phyloP scores from a whole-genome alignment of 2,888 invertebrate genomes.

The Cephus pulcher region DNA sequence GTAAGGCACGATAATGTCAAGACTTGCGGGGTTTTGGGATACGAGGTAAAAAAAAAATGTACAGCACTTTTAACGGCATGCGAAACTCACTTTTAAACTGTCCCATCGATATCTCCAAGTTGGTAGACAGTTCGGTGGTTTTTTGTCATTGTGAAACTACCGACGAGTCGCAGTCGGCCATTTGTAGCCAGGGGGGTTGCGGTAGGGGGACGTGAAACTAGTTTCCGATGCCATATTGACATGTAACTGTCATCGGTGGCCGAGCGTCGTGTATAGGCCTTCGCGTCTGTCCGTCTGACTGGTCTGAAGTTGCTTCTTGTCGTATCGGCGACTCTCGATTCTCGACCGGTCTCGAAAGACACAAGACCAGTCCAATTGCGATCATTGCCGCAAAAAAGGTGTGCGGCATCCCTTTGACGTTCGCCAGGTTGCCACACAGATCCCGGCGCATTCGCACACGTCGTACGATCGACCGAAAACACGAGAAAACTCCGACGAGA shows the following conservation, averaged over 20 bases:
- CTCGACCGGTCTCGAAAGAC: conserved; percentile 31
- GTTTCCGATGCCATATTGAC: conserved; percentile 63
- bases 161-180: conserved; percentile 12
- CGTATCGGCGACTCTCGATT: conserved; percentile 43
- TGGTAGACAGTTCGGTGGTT: background rate
- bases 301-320: conserved; percentile 9
- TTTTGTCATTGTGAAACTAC: background rate
- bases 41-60: background rate
- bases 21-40: background rate
- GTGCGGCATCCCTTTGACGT: conserved; percentile 46
- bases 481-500: background rate
- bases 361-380: conserved; percentile 53
- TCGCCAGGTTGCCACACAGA: background rate
- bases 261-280: conserved; percentile 29
- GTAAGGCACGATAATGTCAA: too few relatives aligned
- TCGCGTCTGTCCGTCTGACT: conserved; percentile 20
- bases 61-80: background rate
- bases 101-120: conserved; percentile 8
- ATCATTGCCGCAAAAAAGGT: conserved; percentile 57
- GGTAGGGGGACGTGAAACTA: conserved; percentile 26
- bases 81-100: conserved; percentile 19
- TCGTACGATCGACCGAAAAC: background rate
- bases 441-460: background rate
- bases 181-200: background rate
- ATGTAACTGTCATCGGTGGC: conserved; percentile 62